Evolutionary conservation across 2,113 vertebrate species (phyloP).

Genomic region (Eretmochelys imbricata): DNA sequence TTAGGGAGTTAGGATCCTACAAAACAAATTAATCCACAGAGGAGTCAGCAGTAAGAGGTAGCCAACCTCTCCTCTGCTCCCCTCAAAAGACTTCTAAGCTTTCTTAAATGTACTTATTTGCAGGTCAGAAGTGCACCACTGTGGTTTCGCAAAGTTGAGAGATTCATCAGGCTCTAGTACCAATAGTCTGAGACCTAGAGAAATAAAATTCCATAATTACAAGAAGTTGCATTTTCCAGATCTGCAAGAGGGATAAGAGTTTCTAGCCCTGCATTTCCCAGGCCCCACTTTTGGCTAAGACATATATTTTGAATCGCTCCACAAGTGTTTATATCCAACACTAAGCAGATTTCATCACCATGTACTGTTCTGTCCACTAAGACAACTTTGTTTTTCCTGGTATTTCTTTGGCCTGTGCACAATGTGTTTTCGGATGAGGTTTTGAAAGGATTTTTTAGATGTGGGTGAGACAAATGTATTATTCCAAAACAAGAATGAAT

Average conservation of each 20-base stretch:
- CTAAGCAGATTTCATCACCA: rapidly evolving
- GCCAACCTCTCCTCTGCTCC: background rate
- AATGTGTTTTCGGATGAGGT: background rate
- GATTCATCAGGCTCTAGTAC: background rate
- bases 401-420: rapidly evolving
- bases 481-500: background rate
- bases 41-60: background rate
- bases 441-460: rapidly evolving
- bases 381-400: rapidly evolving
- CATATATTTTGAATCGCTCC: background rate
- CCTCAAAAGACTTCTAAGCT: background rate
- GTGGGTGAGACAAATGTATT: background rate
- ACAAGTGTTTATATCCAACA: rapidly evolving
- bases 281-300: background rate
- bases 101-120: background rate
- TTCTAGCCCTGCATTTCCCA: background rate
- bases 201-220: background rate
- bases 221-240: background rate
- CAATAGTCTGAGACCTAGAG: background rate
- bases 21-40: background rate
- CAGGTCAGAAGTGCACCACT: background rate
- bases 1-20: background rate
- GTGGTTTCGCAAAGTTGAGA: background rate
- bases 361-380: rapidly evolving
- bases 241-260: background rate